Evolutionary conservation across 2,888 invertebrate genomes (phyloP).

Genomic region (Hyposoter dolosus): DNA sequence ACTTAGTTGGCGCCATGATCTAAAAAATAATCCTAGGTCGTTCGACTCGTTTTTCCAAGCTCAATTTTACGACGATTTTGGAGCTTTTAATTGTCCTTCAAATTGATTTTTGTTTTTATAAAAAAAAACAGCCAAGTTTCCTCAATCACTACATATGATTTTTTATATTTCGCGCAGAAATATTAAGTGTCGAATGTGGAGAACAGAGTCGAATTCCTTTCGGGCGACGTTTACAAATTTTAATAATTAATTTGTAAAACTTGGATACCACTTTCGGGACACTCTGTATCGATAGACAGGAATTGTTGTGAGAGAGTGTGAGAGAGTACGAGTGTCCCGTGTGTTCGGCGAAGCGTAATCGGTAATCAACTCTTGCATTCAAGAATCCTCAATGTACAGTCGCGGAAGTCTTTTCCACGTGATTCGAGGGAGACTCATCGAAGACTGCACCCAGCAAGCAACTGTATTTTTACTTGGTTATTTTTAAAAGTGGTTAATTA

Average conservation of each 20-base stretch:
- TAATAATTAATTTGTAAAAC: not conserved
- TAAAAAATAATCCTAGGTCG: not conserved
- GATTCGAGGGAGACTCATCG: not conserved
- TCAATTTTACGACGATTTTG: not conserved
- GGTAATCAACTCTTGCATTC: slow-evolving; percentile 65
- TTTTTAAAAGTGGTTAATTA: not conserved
- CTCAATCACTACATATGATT: too few relatives aligned
- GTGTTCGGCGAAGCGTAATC: slow-evolving; percentile 65
- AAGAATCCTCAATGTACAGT: slow-evolving; percentile 48
- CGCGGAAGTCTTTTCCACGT: slow-evolving; percentile 27
- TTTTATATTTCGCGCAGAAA: not conserved
- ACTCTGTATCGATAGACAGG: not conserved
- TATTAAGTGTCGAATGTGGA: not conserved
- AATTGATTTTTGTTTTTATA: too few relatives aligned
- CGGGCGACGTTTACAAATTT: too few relatives aligned
- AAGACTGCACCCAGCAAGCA: not conserved
- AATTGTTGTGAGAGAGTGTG: slow-evolving; percentile 31
- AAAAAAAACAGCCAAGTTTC: too few relatives aligned
- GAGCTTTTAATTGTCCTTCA: not conserved
- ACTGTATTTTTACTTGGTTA: not conserved
- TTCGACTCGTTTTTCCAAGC: not conserved
- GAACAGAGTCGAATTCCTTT: not conserved
- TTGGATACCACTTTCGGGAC: not conserved
- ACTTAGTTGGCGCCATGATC: not conserved
- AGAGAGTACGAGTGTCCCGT: slow-evolving; percentile 48